Percentiles rank a stretch among this genome's conserved stretches.
These are phyloP conservation scores for Porites lobata DNA, from an alignment of 92 coral and sea anemone genomes.

Conservation along the genomic window DNA sequence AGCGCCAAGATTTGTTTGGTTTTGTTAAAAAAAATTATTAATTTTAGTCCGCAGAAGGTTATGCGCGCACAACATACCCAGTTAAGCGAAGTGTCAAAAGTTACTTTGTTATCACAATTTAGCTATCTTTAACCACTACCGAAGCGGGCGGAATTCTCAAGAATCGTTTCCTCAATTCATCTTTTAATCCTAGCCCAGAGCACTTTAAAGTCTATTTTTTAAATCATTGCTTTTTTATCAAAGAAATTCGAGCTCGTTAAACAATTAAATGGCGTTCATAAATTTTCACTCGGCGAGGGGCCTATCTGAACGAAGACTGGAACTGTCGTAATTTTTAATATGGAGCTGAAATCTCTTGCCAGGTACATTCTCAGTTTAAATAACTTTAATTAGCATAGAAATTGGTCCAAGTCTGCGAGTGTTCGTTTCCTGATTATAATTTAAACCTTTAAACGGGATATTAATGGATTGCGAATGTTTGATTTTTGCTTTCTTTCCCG, in stretches of 20 bases:
- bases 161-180: slow-evolving; percentile 12
- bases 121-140: background rate
- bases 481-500: slow-evolving; percentile 63
- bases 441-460: slow-evolving; percentile 78
- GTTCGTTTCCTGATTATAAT: slow-evolving; percentile 76
- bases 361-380: slow-evolving; percentile 42
- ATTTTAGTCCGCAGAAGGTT: background rate
- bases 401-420: slow-evolving; percentile 64
- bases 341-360: slow-evolving; percentile 41
- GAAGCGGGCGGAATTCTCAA: slow-evolving; percentile 48
- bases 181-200: slow-evolving; percentile 22
- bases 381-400: slow-evolving; percentile 94
- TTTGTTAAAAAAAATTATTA: slow-evolving; percentile 17
- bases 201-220: slow-evolving; percentile 39
- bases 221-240: slow-evolving; percentile 37
- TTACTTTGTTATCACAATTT: slow-evolving; percentile 1
- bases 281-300: slow-evolving; percentile 45
- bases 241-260: slow-evolving; percentile 14
- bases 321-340: slow-evolving; percentile 17
- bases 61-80: background rate
- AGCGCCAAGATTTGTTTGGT: slow-evolving; percentile 14
- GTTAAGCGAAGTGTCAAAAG: background rate
- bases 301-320: slow-evolving; percentile 2
- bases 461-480: slow-evolving; percentile 73
- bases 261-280: slow-evolving; percentile 41